Evolutionary conservation across 2,888 invertebrate genomes (phyloP).

Genomic region (Tigriopus californicus): DNA sequence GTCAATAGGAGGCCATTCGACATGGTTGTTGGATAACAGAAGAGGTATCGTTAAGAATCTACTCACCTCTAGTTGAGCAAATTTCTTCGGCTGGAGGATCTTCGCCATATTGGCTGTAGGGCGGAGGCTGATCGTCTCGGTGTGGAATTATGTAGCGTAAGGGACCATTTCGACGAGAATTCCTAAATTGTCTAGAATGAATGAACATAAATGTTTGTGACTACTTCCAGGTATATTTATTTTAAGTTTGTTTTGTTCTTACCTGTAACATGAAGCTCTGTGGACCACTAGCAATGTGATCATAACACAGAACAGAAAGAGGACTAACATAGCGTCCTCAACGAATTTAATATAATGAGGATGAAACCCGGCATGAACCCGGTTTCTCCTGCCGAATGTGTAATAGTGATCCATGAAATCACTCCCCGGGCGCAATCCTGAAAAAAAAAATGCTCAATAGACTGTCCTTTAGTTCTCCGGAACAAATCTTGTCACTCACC

Average conservation of each 20-base stretch:
- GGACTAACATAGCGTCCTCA: conserved; percentile 4
- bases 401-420: background rate
- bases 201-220: background rate
- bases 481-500: background rate
- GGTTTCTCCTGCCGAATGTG: background rate
- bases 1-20: too few species aligned
- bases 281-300: background rate
- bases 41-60: too few species aligned
- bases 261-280: conserved; percentile 3
- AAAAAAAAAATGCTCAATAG: background rate
- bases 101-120: conserved; percentile 2
- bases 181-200: background rate
- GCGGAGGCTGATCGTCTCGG: background rate
- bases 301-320: conserved; percentile 1
- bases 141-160: conserved; percentile 1
- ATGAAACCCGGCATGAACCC: background rate
- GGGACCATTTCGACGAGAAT: background rate
- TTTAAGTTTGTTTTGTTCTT: too few species aligned
- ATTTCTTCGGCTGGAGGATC: background rate
- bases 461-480: background rate
- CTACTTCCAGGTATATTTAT: background rate
- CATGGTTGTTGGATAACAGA: too few species aligned
- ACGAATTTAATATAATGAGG: conserved; percentile 5
- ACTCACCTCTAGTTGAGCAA: too few species aligned
- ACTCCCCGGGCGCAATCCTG: background rate